Base-by-base conservation (phyloP, 2,797 vertebrate species). In the Poecilia gillii region DNA sequence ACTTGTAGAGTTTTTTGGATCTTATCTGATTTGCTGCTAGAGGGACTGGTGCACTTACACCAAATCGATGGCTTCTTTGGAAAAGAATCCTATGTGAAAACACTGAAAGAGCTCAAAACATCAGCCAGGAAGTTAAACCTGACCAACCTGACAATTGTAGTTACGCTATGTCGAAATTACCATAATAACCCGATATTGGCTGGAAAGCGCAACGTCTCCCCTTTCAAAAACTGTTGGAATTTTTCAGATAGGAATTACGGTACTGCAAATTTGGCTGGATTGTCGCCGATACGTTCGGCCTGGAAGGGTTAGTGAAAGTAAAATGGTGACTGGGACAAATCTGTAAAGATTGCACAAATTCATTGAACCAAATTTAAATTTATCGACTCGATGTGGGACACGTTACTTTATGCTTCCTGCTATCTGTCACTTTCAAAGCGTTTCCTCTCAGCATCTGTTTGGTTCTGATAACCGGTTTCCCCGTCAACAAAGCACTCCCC, bases 391-490 rank as follows among this genome's bases (percentile, higher is more conserved):
- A 45, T 36, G 43, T 73, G 51, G 36, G 31, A 73, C 68, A 43
- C 75, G 20, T 55, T 72, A 18, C 75, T 72, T 51, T 68, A 6
- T 79, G 66, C 82, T 77, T 57, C 83, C 77, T 23, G 8, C 14
- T 64, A 5, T 66, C 83, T 80, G 87, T 88, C 90, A 82, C 74
- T 79, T 82, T 83, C 81, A 85, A 85, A 87, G 85, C 77, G 41
- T 75, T 82, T 64, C 77, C 85, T 79, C 83, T 87, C 87, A 83
- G 87, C 84, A 86, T 89, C 90, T 93, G 90, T 84, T 81, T 83
- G 90, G 39, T 81, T 77, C 89, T 79, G 91, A 90, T 93, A 93
- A 93, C 91, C 83, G 87, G 85, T 81, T 77, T 84, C n/a, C 80
- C 85, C 89, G 85, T 94, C 90, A 93, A 91, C 85, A 90, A 82